phyloP scores from a whole-genome alignment of 2,888 invertebrate species.

The Camptogramma bilineatum region DNA sequence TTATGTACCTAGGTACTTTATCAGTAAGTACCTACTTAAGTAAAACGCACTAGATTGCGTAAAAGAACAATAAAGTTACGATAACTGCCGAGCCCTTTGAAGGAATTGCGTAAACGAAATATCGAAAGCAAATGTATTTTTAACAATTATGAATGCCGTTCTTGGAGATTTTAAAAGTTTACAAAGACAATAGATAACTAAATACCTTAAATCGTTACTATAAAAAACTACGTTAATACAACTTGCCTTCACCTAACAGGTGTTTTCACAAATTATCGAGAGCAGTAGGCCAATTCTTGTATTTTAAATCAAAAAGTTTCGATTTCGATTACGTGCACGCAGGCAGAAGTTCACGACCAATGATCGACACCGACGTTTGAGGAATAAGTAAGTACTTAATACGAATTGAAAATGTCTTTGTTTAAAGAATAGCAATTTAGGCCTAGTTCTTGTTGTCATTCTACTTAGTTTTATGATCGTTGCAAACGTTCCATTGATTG shows the following conservation, averaged over 20 bases:
- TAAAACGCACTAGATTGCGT: conserved; percentile 1
- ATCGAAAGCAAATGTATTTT: neutral
- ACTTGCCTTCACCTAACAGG: neutral
- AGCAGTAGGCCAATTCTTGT: conserved; percentile 4
- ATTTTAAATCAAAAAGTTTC: conserved; percentile 15
- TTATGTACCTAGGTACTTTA: neutral
- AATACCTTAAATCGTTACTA: neutral
- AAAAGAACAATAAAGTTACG: conserved; percentile 1
- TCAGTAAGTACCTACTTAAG: conserved; percentile 1
- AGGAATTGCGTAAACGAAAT: neutral
- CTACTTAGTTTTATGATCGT: no score
- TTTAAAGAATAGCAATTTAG: neutral
- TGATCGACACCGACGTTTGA: conserved; percentile 4
- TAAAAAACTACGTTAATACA: neutral
- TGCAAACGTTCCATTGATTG: no score
- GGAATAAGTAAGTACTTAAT: neutral
- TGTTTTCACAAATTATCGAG: conserved; percentile 19
- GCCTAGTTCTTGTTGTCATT: neutral
- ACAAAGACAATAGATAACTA: no score
- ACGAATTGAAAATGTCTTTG: neutral
- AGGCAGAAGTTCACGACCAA: conserved; percentile 14
- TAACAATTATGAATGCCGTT: neutral
- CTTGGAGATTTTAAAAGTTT: neutral
- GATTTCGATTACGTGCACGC: conserved; percentile 28
- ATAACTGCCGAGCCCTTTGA: neutral